Conservation (phyloP, 2,888 invertebrate species). For the Euplexia lucipara region DNA sequence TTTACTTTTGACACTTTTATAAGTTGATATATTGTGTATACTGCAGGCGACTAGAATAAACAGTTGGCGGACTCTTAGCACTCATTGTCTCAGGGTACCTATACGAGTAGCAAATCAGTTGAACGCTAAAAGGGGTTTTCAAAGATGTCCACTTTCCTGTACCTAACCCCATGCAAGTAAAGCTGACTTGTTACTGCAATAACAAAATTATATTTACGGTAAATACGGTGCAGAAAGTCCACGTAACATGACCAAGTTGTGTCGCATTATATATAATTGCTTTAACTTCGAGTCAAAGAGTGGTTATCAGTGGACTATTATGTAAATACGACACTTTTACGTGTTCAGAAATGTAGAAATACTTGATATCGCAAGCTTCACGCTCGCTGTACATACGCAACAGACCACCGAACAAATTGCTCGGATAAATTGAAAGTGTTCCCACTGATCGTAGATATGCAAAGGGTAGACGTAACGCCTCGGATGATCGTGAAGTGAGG, state of each 20-base stretch:
- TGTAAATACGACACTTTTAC: slow-evolving; percentile 2
- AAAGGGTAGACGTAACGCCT: slow-evolving; percentile 4
- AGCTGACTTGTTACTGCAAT: background rate
- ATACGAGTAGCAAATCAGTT: too few species aligned
- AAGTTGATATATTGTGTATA: too few species aligned
- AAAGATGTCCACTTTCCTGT: too few species aligned
- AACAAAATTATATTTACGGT: background rate
- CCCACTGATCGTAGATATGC: slow-evolving; percentile 48
- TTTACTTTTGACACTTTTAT: too few species aligned
- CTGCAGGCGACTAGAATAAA: too few species aligned
- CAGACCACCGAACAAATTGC: slow-evolving; percentile 15
- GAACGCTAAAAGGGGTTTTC: too few species aligned
- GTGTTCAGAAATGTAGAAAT: background rate
- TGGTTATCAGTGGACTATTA: slow-evolving; percentile 24
- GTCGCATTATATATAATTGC: background rate
- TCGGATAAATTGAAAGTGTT: slow-evolving; percentile 50
- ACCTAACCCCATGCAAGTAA: background rate
- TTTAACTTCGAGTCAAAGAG: background rate
- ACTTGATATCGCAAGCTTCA: slow-evolving; percentile 15
- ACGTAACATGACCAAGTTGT: background rate
- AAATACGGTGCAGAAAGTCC: background rate
- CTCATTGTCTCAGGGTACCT: too few species aligned
- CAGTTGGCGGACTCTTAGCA: too few species aligned
- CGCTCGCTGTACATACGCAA: background rate
- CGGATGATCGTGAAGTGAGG: slow-evolving; percentile 9